A percentile compares a stretch with the other conserved stretches of the same genome.
These are phyloP conservation scores for Diachasmimorpha longicaudata DNA, from an alignment of 1,140 invertebrate species.

Conservation along the genomic window DNA sequence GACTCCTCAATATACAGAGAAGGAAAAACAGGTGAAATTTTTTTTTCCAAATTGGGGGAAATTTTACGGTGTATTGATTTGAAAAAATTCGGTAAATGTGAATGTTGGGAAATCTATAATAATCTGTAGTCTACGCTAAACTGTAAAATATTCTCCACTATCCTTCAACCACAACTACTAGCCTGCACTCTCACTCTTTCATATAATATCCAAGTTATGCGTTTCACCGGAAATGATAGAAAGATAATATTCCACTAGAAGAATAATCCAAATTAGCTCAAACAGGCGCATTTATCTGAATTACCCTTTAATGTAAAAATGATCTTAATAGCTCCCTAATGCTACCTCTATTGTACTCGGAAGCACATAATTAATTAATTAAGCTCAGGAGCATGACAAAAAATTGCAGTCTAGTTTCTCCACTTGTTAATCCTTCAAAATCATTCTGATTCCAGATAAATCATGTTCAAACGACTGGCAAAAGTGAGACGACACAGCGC, in stretches of 20 bases:
- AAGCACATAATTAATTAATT: background rate
- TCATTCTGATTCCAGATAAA: conserved; percentile 31
- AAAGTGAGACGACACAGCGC: conserved; percentile 58
- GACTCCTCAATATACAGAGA: too few relatives aligned
- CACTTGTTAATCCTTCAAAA: background rate
- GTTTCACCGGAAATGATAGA: background rate
- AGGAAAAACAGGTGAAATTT: too few relatives aligned
- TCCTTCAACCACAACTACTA: too few relatives aligned
- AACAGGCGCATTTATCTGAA: background rate
- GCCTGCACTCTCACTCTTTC: background rate
- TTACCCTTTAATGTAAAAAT: background rate
- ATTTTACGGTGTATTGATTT: too few relatives aligned
- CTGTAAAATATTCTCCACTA: too few relatives aligned
- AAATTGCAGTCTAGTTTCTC: background rate
- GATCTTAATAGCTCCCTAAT: background rate
- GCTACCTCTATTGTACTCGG: background rate
- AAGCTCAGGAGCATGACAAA: background rate
- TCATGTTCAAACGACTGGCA: conserved; percentile 58
- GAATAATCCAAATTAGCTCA: background rate
- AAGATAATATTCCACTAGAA: background rate
- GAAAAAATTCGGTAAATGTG: too few relatives aligned
- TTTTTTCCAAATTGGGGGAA: too few relatives aligned
- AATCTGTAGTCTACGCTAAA: too few relatives aligned
- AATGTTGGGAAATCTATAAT: too few relatives aligned
- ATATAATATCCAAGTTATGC: background rate